Evolutionary conservation across 2,113 vertebrate species (phyloP).

Genomic region (Dermatemys mawii): DNA sequence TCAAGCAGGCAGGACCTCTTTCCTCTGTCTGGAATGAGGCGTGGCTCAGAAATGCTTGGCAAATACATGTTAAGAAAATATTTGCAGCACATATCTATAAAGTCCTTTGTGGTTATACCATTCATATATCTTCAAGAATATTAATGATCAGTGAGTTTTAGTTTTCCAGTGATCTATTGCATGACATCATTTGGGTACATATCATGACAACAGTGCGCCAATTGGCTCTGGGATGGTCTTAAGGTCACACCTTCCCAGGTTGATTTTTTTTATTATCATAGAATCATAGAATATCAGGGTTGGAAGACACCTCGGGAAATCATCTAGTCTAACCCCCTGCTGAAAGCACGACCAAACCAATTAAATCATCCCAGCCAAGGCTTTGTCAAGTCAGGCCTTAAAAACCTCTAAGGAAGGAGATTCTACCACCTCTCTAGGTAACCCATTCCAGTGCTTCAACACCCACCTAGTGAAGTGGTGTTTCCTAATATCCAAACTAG

Average conservation of each 20-base stretch:
- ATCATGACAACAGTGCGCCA: neutral
- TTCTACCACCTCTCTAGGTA: no score
- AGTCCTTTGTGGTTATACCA: neutral
- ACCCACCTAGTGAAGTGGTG: no score
- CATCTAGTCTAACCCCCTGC: no score
- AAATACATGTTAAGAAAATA: neutral
- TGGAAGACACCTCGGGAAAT: no score
- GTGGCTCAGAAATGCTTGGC: neutral
- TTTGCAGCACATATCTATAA: neutral
- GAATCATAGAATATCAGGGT: no score
- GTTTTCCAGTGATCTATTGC: neutral
- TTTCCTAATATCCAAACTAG: no score
- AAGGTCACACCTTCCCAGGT: neutral
- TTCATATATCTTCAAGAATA: neutral
- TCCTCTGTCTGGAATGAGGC: neutral
- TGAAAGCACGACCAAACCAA: no score
- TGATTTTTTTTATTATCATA: neutral
- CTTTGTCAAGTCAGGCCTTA: no score
- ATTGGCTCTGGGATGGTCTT: neutral
- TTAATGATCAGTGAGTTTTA: neutral
- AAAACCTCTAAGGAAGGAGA: no score
- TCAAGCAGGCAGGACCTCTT: neutral
- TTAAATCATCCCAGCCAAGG: no score
- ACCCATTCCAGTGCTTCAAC: no score
- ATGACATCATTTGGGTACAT: neutral